Conservation (phyloP, 2,113 vertebrate species). For the Catharus fuscescens region DNA sequence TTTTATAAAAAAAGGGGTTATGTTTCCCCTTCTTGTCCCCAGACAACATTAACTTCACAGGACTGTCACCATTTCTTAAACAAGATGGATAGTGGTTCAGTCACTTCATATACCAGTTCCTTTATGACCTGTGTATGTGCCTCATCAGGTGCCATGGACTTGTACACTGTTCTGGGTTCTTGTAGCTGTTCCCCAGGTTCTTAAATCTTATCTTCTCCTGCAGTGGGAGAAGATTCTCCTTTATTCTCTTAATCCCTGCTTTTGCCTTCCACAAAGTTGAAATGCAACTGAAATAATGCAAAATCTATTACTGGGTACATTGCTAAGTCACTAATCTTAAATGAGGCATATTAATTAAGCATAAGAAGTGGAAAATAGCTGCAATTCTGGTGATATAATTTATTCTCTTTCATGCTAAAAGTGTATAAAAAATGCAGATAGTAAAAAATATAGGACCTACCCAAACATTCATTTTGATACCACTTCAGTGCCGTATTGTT, state of each 20-base stretch:
- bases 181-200: background rate
- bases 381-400: background rate
- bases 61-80: background rate
- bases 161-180: too few relatives aligned
- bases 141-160: background rate
- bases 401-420: background rate
- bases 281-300: background rate
- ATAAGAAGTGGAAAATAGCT: background rate
- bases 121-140: too few relatives aligned
- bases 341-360: background rate
- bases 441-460: background rate
- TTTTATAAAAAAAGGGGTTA: background rate
- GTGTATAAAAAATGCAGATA: background rate
- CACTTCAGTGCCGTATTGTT: background rate
- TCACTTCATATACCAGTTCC: background rate
- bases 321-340: background rate
- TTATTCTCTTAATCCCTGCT: background rate
- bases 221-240: background rate
- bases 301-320: background rate
- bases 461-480: background rate
- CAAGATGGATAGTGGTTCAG: background rate
- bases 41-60: background rate
- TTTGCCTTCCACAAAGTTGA: background rate
- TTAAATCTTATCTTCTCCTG: background rate
- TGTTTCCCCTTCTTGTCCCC: background rate